Evolutionary conservation across 2,888 invertebrate genomes (phyloP).

Genomic region (Ashinkailepas kermadecensis): DNA sequence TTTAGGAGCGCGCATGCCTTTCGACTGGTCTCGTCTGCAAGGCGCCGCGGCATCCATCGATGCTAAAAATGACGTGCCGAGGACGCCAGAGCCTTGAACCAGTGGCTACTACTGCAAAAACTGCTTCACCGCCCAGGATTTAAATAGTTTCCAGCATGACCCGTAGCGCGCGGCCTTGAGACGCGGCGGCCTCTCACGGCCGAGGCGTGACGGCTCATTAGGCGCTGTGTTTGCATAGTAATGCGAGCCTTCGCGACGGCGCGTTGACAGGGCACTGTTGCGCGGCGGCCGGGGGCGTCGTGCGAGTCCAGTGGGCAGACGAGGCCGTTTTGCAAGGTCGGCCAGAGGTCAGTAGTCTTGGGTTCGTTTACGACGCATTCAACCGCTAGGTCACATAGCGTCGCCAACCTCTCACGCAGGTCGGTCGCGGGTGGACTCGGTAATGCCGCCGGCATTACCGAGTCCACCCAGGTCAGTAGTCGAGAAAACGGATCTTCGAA

Average conservation of each 20-base stretch:
- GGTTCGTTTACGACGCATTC: too few species aligned
- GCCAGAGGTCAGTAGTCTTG: too few species aligned
- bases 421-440: too few species aligned
- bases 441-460: too few species aligned
- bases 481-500: too few species aligned
- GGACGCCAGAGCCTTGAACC: neutral
- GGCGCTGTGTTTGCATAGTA: constrained; percentile 9
- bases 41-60: neutral
- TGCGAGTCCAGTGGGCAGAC: too few species aligned
- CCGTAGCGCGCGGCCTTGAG: neutral
- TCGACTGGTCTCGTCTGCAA: neutral
- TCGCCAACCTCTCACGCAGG: too few species aligned
- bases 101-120: neutral
- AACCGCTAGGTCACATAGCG: too few species aligned
- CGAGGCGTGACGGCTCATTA: neutral
- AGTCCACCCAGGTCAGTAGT: too few species aligned
- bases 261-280: neutral
- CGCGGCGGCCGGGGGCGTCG: neutral
- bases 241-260: neutral
- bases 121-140: neutral
- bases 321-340: too few species aligned
- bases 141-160: constrained; percentile 11
- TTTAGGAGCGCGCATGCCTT: neutral
- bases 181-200: neutral
- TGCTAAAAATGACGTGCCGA: neutral